These are phyloP conservation scores for Heliconius congener DNA, from an alignment of 1,140 invertebrate genomes.

Conservation along the genomic window DNA sequence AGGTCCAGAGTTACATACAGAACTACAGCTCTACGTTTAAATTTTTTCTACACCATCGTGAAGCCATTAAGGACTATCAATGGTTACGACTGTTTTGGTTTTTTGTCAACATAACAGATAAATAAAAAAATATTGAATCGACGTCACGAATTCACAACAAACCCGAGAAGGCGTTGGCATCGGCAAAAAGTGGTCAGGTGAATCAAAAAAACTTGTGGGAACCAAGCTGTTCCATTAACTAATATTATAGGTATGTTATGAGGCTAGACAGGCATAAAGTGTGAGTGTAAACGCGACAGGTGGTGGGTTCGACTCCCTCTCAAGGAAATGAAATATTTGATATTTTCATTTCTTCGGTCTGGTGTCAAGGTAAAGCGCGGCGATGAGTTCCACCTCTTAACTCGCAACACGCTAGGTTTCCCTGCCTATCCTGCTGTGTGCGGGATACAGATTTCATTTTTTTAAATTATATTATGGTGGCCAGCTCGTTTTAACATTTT, in stretches of 20 bases:
- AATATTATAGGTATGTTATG: not conserved
- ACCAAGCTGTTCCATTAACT: slow-evolving; percentile 18
- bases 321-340: no score
- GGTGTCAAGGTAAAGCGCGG: no score
- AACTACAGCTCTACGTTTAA: not conserved
- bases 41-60: slow-evolving; percentile 26
- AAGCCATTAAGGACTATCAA: slow-evolving; percentile 63
- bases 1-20: not conserved
- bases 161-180: slow-evolving; percentile 47
- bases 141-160: slow-evolving; percentile 59
- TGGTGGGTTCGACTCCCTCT: no score
- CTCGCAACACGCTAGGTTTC: no score
- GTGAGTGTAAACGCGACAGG: no score
- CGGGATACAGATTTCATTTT: no score
- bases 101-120: slow-evolving; percentile 26
- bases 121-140: not conserved
- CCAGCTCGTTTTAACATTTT: not conserved
- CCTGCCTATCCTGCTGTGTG: no score
- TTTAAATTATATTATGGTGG: not conserved
- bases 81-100: slow-evolving; percentile 55
- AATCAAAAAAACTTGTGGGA: slow-evolving; percentile 22
- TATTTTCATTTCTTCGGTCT: no score
- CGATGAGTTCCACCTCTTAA: no score
- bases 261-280: no score
- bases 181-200: slow-evolving; percentile 21